These are phyloP conservation scores for Peromyscus aztecus DNA, from an alignment of 2,797 vertebrate species.

Conservation along the genomic window DNA sequence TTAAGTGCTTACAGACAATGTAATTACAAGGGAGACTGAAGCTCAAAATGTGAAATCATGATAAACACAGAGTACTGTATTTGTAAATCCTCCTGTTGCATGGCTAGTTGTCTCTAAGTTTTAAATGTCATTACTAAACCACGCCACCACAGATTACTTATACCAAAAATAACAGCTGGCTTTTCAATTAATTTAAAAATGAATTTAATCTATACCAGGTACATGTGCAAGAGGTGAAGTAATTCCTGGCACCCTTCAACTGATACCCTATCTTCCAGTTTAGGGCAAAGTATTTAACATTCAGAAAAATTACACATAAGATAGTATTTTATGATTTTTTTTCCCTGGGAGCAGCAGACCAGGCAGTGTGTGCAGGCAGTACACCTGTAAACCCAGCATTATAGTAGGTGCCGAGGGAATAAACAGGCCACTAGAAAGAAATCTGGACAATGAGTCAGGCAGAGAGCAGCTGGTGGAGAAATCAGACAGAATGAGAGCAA, in stretches of 20 bases:
- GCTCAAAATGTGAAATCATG: constrained; percentile 55
- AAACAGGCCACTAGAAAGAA: constrained; percentile 85
- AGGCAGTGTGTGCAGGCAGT: constrained; percentile 85
- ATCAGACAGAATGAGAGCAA: constrained; percentile 87
- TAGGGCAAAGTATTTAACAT: constrained; percentile 83
- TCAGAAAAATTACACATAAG: constrained; percentile 84
- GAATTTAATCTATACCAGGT: constrained; percentile 88
- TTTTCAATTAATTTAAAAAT: constrained; percentile 88
- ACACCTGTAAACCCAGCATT: constrained; percentile 89
- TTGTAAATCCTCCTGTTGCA: constrained; percentile 57
- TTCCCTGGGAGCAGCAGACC: constrained; percentile 82
- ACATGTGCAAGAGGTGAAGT: constrained; percentile 87
- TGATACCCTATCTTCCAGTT: constrained; percentile 86
- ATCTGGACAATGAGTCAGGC: constrained; percentile 89
- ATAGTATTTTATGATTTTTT: constrained; percentile 87
- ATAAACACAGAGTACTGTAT: not conserved
- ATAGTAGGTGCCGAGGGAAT: constrained; percentile 88
- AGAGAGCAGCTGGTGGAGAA: constrained; percentile 88
- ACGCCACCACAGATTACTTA: constrained; percentile 75
- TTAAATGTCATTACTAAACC: constrained; percentile 68
- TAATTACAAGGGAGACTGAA: constrained; percentile 11
- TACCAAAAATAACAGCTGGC: constrained; percentile 86
- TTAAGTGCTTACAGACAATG: constrained; percentile 43
- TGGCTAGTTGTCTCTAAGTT: constrained; percentile 59
- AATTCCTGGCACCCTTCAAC: constrained; percentile 88